A percentile compares a stretch with the other conserved stretches of the same genome.
Conservation (phyloP, 2,888 invertebrate genomes). For the Cerceris ruficornis region DNA sequence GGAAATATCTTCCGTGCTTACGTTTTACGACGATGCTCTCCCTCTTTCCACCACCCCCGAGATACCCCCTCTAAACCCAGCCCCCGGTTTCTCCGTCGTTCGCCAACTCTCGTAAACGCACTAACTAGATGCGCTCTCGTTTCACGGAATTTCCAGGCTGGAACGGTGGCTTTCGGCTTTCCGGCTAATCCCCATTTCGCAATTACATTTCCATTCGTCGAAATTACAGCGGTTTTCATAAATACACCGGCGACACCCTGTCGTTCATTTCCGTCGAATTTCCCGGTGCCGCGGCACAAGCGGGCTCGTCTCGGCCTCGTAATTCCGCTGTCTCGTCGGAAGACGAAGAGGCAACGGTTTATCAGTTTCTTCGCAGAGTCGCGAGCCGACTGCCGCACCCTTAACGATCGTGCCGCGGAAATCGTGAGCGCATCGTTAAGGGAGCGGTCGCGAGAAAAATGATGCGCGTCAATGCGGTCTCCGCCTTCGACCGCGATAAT, state of each 20-base stretch:
- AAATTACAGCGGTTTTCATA: constrained; percentile 19
- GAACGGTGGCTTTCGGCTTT: constrained; percentile 30
- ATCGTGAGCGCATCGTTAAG: constrained; percentile 33
- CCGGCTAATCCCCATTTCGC: constrained; percentile 59
- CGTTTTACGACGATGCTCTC: constrained; percentile 75
- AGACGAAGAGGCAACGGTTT: background rate
- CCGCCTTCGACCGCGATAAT: constrained; percentile 59
- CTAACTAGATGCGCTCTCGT: constrained; percentile 71
- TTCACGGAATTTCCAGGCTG: constrained; percentile 59
- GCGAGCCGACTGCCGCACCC: constrained; percentile 25
- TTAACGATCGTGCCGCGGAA: constrained; percentile 25
- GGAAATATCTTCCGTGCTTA: constrained; percentile 79
- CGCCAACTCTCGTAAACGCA: constrained; percentile 71
- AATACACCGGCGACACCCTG: background rate
- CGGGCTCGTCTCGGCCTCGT: too few species aligned
- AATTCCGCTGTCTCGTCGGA: too few species aligned
- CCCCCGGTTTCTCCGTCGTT: constrained; percentile 6
- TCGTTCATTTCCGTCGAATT: background rate
- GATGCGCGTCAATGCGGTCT: constrained; percentile 50
- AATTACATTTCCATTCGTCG: constrained; percentile 58
- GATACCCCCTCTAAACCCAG: background rate
- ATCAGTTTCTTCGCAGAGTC: background rate
- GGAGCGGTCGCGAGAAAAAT: constrained; percentile 61
- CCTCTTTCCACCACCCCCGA: constrained; percentile 15
- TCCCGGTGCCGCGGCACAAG: background rate